Evolutionary conservation across 2,797 vertebrate genomes (phyloP).

Genomic region (Falco cherrug): DNA sequence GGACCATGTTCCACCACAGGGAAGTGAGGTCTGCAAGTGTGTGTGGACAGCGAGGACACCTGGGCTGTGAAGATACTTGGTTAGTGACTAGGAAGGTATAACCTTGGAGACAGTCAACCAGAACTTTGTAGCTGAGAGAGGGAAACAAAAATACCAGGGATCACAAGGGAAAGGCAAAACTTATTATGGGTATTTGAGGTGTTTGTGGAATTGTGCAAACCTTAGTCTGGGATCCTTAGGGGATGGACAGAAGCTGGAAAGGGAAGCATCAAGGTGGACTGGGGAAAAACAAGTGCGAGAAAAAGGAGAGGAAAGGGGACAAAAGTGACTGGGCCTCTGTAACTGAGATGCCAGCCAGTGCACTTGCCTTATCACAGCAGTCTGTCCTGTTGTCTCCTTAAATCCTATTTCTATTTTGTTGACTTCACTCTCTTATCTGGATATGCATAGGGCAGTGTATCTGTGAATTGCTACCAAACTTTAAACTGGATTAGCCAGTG

Average conservation of each 20-base stretch:
- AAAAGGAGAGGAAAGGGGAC: neutral
- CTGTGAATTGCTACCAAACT: neutral
- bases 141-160: neutral
- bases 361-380: neutral
- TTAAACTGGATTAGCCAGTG: neutral
- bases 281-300: neutral
- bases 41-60: neutral
- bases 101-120: neutral
- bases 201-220: neutral
- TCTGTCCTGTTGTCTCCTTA: neutral
- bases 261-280: neutral
- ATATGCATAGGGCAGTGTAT: neutral
- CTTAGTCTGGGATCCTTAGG: neutral
- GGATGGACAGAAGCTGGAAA: neutral
- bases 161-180: neutral
- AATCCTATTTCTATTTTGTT: neutral
- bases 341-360: rapidly evolving
- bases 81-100: neutral
- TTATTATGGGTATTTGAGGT: neutral
- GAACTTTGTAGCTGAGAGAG: neutral
- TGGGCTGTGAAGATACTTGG: neutral
- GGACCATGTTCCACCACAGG: neutral
- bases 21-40: neutral
- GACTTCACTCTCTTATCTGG: neutral
- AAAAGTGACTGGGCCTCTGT: neutral